phyloP scores from a whole-genome alignment of 1,140 invertebrate species.

The Chrysomallon squamiferum region DNA sequence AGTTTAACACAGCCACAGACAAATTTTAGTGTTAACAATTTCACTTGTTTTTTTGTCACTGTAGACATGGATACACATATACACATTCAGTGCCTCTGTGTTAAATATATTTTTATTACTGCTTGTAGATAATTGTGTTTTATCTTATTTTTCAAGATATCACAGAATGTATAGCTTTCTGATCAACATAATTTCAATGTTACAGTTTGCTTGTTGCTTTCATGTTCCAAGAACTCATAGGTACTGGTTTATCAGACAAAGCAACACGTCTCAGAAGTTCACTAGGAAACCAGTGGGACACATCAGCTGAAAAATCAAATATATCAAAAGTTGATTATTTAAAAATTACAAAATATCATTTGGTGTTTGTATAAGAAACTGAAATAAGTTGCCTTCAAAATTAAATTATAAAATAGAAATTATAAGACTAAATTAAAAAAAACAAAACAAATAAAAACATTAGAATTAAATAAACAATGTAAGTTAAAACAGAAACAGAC shows the following conservation, averaged over 20 bases:
- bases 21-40: too few species aligned
- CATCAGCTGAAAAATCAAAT: conserved; percentile 38
- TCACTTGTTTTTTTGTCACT: too few species aligned
- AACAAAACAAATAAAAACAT: neutral
- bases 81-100: too few species aligned
- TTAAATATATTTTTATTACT: too few species aligned
- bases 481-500: neutral
- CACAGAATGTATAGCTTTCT: too few species aligned
- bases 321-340: neutral
- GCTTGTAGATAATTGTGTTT: too few species aligned
- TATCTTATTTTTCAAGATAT: too few species aligned
- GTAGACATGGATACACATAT: too few species aligned
- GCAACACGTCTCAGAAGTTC: conserved; percentile 40
- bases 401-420: neutral
- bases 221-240: conserved; percentile 44
- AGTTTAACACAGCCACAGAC: too few species aligned
- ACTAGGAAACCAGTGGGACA: conserved; percentile 49
- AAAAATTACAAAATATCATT: neutral
- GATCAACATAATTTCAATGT: too few species aligned
- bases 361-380: neutral
- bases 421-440: neutral
- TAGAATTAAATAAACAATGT: neutral
- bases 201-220: conserved; percentile 28
- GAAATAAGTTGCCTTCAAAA: neutral
- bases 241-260: conserved; percentile 23